phyloP scores from a whole-genome alignment of 2,888 invertebrate species.

The Coleophora deauratella region DNA sequence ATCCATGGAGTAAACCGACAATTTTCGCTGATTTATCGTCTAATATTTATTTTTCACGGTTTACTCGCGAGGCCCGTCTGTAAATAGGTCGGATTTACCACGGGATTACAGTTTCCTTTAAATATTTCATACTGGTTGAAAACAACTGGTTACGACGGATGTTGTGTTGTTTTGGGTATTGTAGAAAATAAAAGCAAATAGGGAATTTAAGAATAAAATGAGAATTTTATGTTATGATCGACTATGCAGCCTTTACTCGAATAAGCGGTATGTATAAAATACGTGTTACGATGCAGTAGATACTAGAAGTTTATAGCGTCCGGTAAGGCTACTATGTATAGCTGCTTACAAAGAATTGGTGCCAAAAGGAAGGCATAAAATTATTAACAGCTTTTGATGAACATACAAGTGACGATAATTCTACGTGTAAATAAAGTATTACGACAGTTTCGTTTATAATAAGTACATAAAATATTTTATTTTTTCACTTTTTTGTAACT shows the following conservation, averaged over 20 bases:
- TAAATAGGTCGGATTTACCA: constrained; percentile 48
- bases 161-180: too few relatives aligned
- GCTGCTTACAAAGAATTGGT: constrained; percentile 29
- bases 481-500: too few relatives aligned
- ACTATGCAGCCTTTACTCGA: too few relatives aligned
- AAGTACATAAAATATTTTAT: background rate
- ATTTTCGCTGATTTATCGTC: constrained; percentile 64
- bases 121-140: constrained; percentile 26
- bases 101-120: constrained; percentile 36
- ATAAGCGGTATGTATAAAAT: too few relatives aligned
- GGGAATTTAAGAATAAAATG: too few relatives aligned
- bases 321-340: constrained; percentile 36
- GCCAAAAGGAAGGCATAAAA: constrained; percentile 39
- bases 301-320: constrained; percentile 56
- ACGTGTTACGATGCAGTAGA: constrained; percentile 21
- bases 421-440: background rate
- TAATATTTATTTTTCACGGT: constrained; percentile 69
- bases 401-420: background rate
- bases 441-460: too few relatives aligned
- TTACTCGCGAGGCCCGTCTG: constrained; percentile 37
- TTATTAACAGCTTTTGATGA: constrained; percentile 15
- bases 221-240: too few relatives aligned
- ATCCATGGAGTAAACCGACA: constrained; percentile 49
- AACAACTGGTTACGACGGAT: constrained; percentile 5
- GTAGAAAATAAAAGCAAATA: too few relatives aligned